Base-by-base conservation (phyloP, 2,888 invertebrate genomes). In the Phyto melanocephala region DNA sequence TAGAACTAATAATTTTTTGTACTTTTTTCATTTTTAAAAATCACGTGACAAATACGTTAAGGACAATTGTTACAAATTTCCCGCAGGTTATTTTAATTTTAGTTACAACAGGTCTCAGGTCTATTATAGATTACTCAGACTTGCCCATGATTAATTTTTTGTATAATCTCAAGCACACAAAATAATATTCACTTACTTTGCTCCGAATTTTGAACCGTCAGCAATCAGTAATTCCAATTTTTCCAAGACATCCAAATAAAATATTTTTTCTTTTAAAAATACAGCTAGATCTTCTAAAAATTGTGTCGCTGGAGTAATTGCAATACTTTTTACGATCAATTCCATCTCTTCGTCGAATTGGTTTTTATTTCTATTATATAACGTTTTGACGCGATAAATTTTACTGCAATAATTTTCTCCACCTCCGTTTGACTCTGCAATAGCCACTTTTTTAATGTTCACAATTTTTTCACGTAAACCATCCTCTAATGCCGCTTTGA, bases 251-350 rank as follows among this genome's bases (percentile, higher is more conserved):
- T 89, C 90, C n/a, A 86, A 88, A 50, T 86, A 92, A 89, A 92
- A 92, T 84, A 91, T 90, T 22, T 90, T 90, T 86, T 92, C 92
- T 42, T 91, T 91, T 81, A 90, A 87, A 86, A 92, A 92, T 8
- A 92, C 90, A 2, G 91, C 90, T 37, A 91, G 50, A 17, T 91
- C 92, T 86, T 88, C 92, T 42, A 92, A 89, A 42, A 92, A 89
- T 8, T 88, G 87, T 47, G 91, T 90, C 20, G 93, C 93, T 33
- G 90, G 89, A 8, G 89, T 89, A 15, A 90, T 90, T 20, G 88
- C 88, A 62, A 91, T 90, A 67, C 87, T 89, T 83, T 91, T 91
- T 2, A 91, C 88, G 81, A 91, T 91, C 86, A 91, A 33, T 0
- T 88, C 86, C 84, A 89, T 70, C 70, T 89, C 89, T 84, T 90